Evolutionary conservation across 2,797 vertebrate species (phyloP).

Genomic region (Macrochelys suwanniensis): DNA sequence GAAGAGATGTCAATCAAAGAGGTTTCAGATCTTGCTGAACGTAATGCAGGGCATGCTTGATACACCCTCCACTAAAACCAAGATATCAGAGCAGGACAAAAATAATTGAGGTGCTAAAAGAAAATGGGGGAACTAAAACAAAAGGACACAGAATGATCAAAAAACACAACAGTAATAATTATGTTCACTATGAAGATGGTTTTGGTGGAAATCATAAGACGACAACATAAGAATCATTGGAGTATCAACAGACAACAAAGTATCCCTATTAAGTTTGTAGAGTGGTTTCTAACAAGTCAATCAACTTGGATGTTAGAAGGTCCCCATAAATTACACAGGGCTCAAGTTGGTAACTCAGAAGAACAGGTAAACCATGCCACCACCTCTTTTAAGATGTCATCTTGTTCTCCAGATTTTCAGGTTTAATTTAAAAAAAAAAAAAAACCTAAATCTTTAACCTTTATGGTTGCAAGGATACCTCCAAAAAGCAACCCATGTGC

Average conservation of each 20-base stretch:
- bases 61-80: background rate
- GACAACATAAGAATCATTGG: background rate
- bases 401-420: background rate
- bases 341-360: too few species aligned
- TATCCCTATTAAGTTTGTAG: background rate
- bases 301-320: background rate
- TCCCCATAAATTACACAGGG: background rate
- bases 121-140: background rate
- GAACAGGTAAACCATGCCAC: too few species aligned
- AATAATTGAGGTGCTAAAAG: fast-evolving
- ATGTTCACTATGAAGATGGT: too few species aligned
- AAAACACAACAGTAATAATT: background rate
- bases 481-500: background rate
- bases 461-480: background rate
- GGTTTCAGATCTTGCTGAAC: background rate
- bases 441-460: background rate
- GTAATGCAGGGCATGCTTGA: background rate
- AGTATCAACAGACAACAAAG: background rate
- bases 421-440: background rate
- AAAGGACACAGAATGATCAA: background rate
- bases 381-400: background rate
- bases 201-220: background rate
- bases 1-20: background rate
- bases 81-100: background rate
- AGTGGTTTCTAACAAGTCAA: background rate